phyloP scores from a whole-genome alignment of 2,888 invertebrate species.

The Papilio gigon region DNA sequence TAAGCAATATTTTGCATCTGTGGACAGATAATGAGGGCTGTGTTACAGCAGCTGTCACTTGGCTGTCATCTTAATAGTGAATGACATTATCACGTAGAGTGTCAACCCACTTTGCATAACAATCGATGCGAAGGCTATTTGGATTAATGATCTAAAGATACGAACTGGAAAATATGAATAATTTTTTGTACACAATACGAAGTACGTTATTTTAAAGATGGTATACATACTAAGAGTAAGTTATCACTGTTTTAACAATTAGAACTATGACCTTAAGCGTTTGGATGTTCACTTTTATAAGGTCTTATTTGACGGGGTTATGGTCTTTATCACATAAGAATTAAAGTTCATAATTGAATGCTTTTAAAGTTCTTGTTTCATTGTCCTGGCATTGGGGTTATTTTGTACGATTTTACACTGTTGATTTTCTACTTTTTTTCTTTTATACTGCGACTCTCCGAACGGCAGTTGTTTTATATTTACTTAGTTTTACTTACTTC shows the following conservation, averaged over 20 bases:
- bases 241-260: no score
- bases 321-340: not conserved
- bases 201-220: no score
- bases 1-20: not conserved
- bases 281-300: no score
- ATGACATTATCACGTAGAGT: conserved; percentile 29
- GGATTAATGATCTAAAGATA: conserved; percentile 28
- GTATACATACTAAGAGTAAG: no score
- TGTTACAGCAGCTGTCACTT: conserved; percentile 22
- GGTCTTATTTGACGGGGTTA: not conserved
- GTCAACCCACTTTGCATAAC: conserved; percentile 21
- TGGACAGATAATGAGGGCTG: not conserved
- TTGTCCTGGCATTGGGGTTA: no score
- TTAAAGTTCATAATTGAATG: conserved; percentile 1
- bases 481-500: no score
- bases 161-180: conserved; percentile 31
- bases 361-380: no score
- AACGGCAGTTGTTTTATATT: no score
- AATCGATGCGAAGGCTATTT: conserved; percentile 6
- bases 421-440: not conserved
- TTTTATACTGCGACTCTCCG: no score
- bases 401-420: not conserved
- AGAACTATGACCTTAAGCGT: no score
- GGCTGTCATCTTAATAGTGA: conserved; percentile 25
- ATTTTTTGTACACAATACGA: conserved; percentile 4